A percentile compares a stretch with the other conserved stretches of the same genome.
Conservation (phyloP, 2,888 invertebrate genomes). For the Pollenia amentaria region DNA sequence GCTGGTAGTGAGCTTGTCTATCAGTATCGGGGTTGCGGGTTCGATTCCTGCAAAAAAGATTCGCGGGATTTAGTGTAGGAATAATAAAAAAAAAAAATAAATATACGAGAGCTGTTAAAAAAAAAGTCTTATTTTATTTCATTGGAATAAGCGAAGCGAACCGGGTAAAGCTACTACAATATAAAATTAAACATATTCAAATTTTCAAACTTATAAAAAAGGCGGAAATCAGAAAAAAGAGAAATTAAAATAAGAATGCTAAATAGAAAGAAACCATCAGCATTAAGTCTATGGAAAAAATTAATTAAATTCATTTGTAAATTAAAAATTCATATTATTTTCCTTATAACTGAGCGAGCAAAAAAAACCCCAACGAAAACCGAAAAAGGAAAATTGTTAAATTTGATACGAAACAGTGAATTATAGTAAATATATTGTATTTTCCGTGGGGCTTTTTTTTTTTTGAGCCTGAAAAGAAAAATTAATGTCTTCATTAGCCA, state of each 20-base stretch:
- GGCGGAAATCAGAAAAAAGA: neutral
- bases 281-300: conserved; percentile 15
- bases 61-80: too few relatives aligned
- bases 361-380: neutral
- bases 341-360: conserved; percentile 22
- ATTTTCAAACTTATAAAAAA: conserved; percentile 14
- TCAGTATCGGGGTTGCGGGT: too few relatives aligned
- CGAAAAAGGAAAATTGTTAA: neutral
- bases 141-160: too few relatives aligned
- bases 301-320: conserved; percentile 70
- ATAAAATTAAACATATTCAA: conserved; percentile 58
- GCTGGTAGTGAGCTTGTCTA: too few relatives aligned
- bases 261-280: conserved; percentile 4
- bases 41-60: too few relatives aligned
- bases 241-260: conserved; percentile 28
- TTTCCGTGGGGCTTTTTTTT: conserved; percentile 36
- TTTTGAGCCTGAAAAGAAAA: conserved; percentile 19
- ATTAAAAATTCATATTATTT: conserved; percentile 72
- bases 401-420: conserved; percentile 37
- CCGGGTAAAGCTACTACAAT: conserved; percentile 1
- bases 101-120: too few relatives aligned
- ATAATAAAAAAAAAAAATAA: too few relatives aligned
- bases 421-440: conserved; percentile 20
- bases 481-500: conserved; percentile 60
- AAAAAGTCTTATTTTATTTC: too few relatives aligned